phyloP scores from a whole-genome alignment of 1,140 invertebrate genomes.

The Scaptomyza graminum region DNA sequence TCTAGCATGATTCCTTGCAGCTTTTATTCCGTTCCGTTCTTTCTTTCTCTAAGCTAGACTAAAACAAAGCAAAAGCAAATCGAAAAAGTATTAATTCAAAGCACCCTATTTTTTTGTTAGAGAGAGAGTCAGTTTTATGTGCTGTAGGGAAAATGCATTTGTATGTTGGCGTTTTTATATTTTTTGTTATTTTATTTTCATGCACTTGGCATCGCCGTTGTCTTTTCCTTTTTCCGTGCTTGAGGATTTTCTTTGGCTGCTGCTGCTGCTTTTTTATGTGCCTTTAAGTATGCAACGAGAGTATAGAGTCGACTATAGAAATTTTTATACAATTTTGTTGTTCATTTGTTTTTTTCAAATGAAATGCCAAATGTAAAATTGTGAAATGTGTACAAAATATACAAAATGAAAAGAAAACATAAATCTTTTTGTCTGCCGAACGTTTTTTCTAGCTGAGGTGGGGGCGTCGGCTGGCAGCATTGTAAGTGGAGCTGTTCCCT shows the following conservation, averaged over 20 bases:
- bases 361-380: conserved; percentile 42
- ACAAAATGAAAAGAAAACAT: conserved; percentile 65
- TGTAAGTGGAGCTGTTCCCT: conserved; percentile 21
- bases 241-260: conserved; percentile 41
- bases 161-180: conserved; percentile 1
- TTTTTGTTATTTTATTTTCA: conserved; percentile 46
- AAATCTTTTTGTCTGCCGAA: conserved; percentile 59
- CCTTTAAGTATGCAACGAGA: conserved; percentile 55
- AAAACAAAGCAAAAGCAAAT: conserved; percentile 49
- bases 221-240: conserved; percentile 48
- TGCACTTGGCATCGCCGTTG: conserved; percentile 45
- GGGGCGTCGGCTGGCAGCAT: conserved; percentile 17
- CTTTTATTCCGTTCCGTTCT: too few relatives aligned
- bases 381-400: conserved; percentile 35
- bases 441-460: conserved; percentile 18
- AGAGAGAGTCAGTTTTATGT: too few relatives aligned
- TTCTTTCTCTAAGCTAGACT: conserved; percentile 10
- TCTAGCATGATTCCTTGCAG: not conserved
- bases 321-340: conserved; percentile 76
- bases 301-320: conserved; percentile 51
- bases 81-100: conserved; percentile 53
- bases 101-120: conserved; percentile 28
- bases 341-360: conserved; percentile 65
- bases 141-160: conserved; percentile 33
- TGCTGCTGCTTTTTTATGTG: conserved; percentile 13